Evolutionary conservation across 2,888 invertebrate species (phyloP), one percentile per base, ranked within the genome.

Genomic region (Caenorhabditis angaria): DNA sequence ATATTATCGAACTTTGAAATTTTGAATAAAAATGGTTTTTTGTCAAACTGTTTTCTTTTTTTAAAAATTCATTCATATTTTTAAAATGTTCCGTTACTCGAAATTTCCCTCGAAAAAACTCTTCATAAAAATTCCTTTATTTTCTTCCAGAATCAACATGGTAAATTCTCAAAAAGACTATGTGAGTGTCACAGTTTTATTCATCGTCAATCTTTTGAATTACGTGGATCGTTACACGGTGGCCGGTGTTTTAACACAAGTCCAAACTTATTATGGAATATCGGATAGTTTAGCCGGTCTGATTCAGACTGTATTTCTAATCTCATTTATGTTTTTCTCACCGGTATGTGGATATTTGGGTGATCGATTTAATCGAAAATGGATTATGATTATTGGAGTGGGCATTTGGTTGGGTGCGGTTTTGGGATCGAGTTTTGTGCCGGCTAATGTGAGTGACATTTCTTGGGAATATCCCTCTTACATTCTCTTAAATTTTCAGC

Each of bases 201-300:
- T 95, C 61, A 94, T 92, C 88, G 93, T 97, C 77, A 99, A 99
- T 90, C 92, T 99, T 82, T 94, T 99, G 88, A 99, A 99, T 90
- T 99, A 97, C 88, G 97, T 97, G 95, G 97, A 99, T 90, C 92
- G 97, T 88, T 97, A 94, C 88, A 97, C 97, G 61, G 91, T 97
- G 81, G 96, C 97, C 85, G 96, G 97, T 95, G 92, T 97, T 64
- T 90, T 99, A 75, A 89, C 90, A 4, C 91, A 94, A 80, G 92
- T 99, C 62, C 91, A 93, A 88, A 83, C 81, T 0, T 91, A 92
- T 80, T 97, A 93, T 87, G 1, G 89, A 0, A 93, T 96, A 68
- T 90, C 91, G 47, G 92, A 96, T 88, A 92, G 92, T 80, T 88
- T 91, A 78, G 94, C 92, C n/a, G 99, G 99, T 0, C 90, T 99